Conservation (phyloP, 2,888 invertebrate genomes). For the Hedya salicella region DNA sequence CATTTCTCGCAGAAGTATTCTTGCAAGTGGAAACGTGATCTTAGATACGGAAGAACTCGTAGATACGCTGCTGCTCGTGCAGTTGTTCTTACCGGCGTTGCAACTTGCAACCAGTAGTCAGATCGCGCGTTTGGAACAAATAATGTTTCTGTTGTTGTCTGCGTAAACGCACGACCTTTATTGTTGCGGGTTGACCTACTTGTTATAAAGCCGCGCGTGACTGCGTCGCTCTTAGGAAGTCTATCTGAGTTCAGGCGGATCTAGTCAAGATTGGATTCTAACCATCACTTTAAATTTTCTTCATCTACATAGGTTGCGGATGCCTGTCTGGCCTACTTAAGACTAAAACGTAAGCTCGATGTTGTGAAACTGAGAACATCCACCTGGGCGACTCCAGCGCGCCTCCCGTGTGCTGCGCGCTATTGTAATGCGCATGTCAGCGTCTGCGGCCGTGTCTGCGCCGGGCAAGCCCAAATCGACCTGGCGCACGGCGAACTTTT, state of each 20-base stretch:
- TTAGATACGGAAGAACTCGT: too few species aligned
- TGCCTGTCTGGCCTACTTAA: conserved; percentile 9
- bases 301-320: too few species aligned
- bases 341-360: not conserved
- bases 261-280: too few species aligned
- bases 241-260: not conserved
- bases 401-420: conserved; percentile 17
- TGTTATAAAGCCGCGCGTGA: not conserved
- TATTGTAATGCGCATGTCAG: conserved; percentile 2
- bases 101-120: not conserved
- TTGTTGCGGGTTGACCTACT: conserved; percentile 7
- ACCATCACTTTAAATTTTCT: too few species aligned
- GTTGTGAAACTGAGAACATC: conserved; percentile 32
- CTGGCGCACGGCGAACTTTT: not conserved
- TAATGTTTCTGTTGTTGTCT: too few species aligned
- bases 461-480: not conserved
- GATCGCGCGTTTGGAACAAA: not conserved
- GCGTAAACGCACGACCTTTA: conserved; percentile 9
- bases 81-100: too few species aligned
- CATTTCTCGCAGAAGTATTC: too few species aligned
- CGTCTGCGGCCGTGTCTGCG: conserved; percentile 27
- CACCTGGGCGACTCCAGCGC: conserved; percentile 21
- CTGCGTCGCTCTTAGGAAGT: not conserved
- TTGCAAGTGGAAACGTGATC: too few species aligned
- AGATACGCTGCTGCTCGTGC: too few species aligned